Percentiles rank a stretch among this genome's conserved stretches.
These are phyloP conservation scores for Itoplectis maculator DNA, from an alignment of 2,888 invertebrate genomes.

Conservation along the genomic window DNA sequence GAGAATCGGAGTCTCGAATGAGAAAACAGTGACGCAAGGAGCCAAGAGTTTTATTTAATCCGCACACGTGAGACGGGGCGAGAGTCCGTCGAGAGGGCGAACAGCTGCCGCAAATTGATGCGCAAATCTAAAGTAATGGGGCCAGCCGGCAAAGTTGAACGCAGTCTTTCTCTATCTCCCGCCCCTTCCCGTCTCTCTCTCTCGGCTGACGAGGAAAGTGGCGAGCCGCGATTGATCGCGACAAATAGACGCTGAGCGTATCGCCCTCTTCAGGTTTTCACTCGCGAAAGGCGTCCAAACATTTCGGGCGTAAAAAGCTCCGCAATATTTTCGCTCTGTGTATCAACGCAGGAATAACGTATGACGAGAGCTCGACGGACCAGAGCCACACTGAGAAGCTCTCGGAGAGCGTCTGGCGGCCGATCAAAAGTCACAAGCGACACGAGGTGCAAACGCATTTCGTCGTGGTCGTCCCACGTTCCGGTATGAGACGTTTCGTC, in stretches of 20 bases:
- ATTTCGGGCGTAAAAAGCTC: neutral
- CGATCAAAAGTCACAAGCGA: constrained; percentile 55
- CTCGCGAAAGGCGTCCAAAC: neutral
- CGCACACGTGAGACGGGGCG: constrained; percentile 51
- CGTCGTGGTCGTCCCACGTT: constrained; percentile 39
- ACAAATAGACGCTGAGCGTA: constrained; percentile 11
- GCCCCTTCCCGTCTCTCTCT: neutral
- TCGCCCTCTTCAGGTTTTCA: neutral
- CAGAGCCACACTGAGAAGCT: too few species aligned
- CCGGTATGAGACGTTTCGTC: neutral
- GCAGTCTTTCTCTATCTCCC: too few species aligned
- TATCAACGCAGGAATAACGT: neutral
- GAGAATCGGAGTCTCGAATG: neutral
- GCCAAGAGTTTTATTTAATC: constrained; percentile 41
- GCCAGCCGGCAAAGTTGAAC: neutral
- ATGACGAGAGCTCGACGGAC: neutral
- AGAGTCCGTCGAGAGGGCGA: constrained; percentile 13
- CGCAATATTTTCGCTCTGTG: neutral
- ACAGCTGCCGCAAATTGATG: constrained; percentile 40
- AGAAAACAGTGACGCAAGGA: constrained; percentile 7
- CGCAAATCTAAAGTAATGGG: constrained; percentile 54
- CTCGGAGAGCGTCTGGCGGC: constrained; percentile 57
- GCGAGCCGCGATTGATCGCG: constrained; percentile 48
- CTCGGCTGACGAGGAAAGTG: constrained; percentile 54
- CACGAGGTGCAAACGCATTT: constrained; percentile 61